A percentile compares a stretch with the other conserved stretches of the same genome.
These are phyloP conservation scores for Lepidochitona cinerea DNA, from an alignment of 2,888 invertebrate genomes.

Conservation along the genomic window DNA sequence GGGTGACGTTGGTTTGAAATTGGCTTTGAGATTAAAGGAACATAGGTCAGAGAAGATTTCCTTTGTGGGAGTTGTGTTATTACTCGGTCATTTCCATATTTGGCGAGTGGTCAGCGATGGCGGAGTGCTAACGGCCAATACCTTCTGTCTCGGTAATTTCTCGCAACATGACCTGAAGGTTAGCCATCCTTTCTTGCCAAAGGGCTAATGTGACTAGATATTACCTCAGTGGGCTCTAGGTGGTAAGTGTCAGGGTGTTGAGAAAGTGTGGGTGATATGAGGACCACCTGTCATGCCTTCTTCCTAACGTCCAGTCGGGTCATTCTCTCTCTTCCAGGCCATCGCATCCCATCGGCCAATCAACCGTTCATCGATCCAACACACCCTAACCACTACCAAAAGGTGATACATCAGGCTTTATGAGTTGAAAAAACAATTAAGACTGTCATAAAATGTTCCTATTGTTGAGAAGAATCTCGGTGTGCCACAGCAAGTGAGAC, in stretches of 20 bases:
- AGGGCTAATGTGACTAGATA: neutral
- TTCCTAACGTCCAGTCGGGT: neutral
- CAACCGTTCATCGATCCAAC: neutral
- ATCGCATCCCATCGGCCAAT: neutral
- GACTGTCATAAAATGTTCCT: slow-evolving; percentile 1
- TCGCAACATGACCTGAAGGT: neutral
- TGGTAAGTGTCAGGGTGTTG: neutral
- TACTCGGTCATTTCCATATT: neutral
- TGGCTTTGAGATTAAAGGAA: slow-evolving; percentile 1
- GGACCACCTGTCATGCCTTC: neutral
- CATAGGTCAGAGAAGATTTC: neutral
- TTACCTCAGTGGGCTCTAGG: neutral
- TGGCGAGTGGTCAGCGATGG: neutral
- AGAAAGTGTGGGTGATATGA: neutral
- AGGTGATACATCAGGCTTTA: neutral
- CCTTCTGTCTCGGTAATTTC: neutral
- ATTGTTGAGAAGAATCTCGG: neutral
- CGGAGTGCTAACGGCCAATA: neutral
- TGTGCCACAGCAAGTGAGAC: neutral
- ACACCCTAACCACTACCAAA: neutral
- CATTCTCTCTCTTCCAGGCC: neutral
- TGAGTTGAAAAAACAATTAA: slow-evolving; percentile 6
- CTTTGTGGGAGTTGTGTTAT: neutral
- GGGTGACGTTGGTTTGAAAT: neutral
- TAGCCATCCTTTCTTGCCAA: neutral